Evolutionary conservation across 2,888 invertebrate species (phyloP).

Genomic region (Meliscaeva auricollis): DNA sequence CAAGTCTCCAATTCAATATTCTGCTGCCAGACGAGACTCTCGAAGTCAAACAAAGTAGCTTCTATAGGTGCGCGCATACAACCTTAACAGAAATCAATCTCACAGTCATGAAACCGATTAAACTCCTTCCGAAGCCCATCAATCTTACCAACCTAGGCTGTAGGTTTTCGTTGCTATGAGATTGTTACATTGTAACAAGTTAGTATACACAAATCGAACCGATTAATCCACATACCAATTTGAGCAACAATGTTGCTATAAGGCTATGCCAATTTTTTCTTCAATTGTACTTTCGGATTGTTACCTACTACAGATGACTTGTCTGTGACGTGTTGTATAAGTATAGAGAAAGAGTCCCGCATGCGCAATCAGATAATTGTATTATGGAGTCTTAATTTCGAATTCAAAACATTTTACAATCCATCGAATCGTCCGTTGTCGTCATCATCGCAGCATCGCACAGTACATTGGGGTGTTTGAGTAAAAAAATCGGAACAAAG

Average conservation of each 20-base stretch:
- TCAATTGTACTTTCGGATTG: no score
- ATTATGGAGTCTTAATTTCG: constrained; percentile 39
- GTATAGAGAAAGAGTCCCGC: constrained; percentile 9
- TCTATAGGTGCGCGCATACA: no score
- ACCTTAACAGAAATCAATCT: constrained; percentile 50
- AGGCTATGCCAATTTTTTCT: no score
- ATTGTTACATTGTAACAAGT: constrained; percentile 22
- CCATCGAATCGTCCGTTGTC: neutral
- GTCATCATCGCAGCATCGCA: neutral
- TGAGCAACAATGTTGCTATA: constrained; percentile 56
- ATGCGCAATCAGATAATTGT: constrained; percentile 65
- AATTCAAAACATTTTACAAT: constrained; percentile 18
- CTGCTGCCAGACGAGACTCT: no score
- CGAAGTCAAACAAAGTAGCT: constrained; percentile 17
- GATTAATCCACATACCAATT: constrained; percentile 60
- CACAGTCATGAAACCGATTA: constrained; percentile 65
- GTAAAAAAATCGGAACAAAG: no score
- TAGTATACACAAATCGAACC: constrained; percentile 45
- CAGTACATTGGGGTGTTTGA: constrained; percentile 8
- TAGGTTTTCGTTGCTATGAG: neutral
- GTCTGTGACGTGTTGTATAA: no score
- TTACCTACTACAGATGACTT: no score
- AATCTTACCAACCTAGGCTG: constrained; percentile 24
- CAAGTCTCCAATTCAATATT: no score
- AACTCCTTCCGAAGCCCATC: constrained; percentile 37